A percentile compares a stretch with the other conserved stretches of the same genome.
phyloP scores from a whole-genome alignment of 2,888 invertebrate species.

The Volucella bombylans region DNA sequence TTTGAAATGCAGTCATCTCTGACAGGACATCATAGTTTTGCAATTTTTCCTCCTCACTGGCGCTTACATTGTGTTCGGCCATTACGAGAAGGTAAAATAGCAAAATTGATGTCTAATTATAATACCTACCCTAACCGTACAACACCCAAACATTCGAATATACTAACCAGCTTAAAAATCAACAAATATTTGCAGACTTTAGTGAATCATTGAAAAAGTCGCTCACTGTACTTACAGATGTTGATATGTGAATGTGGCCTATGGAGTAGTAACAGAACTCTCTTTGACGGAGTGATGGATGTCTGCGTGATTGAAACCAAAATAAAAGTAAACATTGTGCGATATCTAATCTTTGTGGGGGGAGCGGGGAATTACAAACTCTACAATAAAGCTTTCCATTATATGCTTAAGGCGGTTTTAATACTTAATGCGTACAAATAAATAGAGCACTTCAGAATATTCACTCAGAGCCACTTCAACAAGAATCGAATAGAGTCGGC shows the following conservation, averaged over 20 bases:
- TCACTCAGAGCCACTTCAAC: conserved; percentile 50
- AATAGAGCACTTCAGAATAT: conserved; percentile 51
- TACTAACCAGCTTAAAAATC: too few relatives aligned
- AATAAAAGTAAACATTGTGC: conserved; percentile 52
- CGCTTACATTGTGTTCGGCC: too few relatives aligned
- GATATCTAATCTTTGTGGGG: conserved; percentile 35
- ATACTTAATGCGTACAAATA: conserved; percentile 25
- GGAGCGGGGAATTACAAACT: background rate
- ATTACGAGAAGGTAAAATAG: too few relatives aligned
- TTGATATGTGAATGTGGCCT: background rate
- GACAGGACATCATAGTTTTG: too few relatives aligned
- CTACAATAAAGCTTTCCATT: conserved; percentile 34
- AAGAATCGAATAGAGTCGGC: conserved; percentile 34
- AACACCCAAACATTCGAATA: too few relatives aligned
- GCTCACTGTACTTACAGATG: conserved; percentile 21
- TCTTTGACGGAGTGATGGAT: conserved; percentile 25
- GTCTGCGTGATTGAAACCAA: conserved; percentile 31
- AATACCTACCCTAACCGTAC: too few relatives aligned
- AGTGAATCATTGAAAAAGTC: conserved; percentile 16
- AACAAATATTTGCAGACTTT: background rate
- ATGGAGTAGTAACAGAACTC: background rate
- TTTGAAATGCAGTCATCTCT: too few relatives aligned
- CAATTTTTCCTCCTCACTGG: too few relatives aligned
- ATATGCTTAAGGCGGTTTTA: conserved; percentile 28
- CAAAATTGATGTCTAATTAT: too few relatives aligned